Evolutionary conservation across 2,113 vertebrate genomes (phyloP).

Genomic region (Epinephelus lanceolatus): DNA sequence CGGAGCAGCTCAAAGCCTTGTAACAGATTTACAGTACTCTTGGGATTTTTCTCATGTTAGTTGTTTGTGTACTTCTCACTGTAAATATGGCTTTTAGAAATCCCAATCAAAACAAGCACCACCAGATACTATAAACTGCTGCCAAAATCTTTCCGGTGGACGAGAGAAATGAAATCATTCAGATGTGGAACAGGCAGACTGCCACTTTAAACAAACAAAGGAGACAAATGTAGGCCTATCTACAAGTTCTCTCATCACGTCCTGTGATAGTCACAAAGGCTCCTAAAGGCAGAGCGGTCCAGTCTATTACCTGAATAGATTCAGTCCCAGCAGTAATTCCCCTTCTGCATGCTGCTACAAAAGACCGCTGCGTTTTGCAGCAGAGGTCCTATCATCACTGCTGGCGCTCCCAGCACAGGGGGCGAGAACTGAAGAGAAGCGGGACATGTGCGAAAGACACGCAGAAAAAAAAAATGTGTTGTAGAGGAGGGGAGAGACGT

Average conservation of each 20-base stretch:
- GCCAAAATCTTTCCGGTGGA: constrained; percentile 21
- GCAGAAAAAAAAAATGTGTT: constrained; percentile 23
- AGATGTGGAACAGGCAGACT: constrained; percentile 18
- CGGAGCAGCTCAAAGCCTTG: neutral
- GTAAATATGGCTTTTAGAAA: constrained; percentile 38
- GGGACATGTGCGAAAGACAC: constrained; percentile 15
- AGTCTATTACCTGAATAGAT: constrained; percentile 24
- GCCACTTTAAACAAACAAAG: constrained; percentile 48
- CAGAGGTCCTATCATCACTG: constrained; percentile 14
- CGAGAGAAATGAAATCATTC: constrained; percentile 35
- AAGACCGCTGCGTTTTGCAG: constrained; percentile 22
- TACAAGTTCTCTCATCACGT: constrained; percentile 14
- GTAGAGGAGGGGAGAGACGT: constrained; percentile 19
- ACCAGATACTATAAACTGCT: constrained; percentile 28
- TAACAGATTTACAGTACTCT: constrained; percentile 4
- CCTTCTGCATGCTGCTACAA: neutral
- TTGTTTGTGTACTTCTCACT: constrained; percentile 22
- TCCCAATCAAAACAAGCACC: constrained; percentile 51
- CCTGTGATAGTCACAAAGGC: neutral
- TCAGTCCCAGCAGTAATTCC: constrained; percentile 6
- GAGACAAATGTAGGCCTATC: constrained; percentile 15
- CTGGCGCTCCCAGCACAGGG: constrained; percentile 4
- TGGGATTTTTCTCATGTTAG: constrained; percentile 10
- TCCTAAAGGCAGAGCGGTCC: neutral
- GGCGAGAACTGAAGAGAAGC: neutral